These are phyloP conservation scores for Mythimna impura DNA, from an alignment of 2,888 invertebrate species.

Conservation along the genomic window DNA sequence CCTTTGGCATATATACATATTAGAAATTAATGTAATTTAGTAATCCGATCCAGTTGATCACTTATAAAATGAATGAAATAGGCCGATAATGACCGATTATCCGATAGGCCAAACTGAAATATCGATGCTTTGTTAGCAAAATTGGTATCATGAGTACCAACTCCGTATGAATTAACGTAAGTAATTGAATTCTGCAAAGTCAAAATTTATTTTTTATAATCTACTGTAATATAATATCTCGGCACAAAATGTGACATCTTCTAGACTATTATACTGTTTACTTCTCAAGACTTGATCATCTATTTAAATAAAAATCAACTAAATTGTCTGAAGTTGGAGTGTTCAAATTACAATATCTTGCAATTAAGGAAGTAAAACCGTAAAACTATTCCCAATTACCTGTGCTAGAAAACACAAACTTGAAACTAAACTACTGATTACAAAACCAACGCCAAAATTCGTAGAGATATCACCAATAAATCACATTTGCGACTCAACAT, in stretches of 20 bases:
- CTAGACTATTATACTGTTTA: no score
- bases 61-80: conserved; percentile 16
- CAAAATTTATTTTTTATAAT: no score
- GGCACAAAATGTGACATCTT: no score
- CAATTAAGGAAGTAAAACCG: no score
- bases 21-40: not conserved
- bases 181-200: not conserved
- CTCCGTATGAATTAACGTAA: not conserved
- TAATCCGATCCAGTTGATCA: conserved; percentile 6
- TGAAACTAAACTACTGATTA: conserved; percentile 4
- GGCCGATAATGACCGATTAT: conserved; percentile 2
- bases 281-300: no score
- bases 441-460: conserved; percentile 13
- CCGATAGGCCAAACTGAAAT: conserved; percentile 24
- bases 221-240: no score
- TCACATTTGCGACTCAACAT: conserved; percentile 40
- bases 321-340: no score
- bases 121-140: not conserved
- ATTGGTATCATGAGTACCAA: not conserved
- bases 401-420: not conserved
- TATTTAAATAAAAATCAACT: no score
- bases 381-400: no score
- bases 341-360: no score
- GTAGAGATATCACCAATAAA: conserved; percentile 26
- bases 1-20: not conserved